These are phyloP conservation scores for Mola mola DNA, from an alignment of 2,113 vertebrate genomes.

Conservation along the genomic window DNA sequence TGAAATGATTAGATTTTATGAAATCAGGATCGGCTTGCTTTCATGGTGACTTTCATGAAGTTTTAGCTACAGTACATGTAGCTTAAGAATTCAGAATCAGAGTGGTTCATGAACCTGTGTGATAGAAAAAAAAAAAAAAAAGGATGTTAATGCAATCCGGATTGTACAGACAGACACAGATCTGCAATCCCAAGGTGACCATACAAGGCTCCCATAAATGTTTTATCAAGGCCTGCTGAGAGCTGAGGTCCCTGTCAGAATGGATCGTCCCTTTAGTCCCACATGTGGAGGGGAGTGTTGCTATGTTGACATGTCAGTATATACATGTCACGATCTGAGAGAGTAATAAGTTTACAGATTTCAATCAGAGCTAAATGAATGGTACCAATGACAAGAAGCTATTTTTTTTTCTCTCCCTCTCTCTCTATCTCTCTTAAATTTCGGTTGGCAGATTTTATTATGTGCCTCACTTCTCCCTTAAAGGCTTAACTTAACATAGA, in stretches of 20 bases:
- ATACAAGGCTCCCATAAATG: constrained; percentile 54
- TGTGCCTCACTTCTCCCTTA: constrained; percentile 43
- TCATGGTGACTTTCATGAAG: no score
- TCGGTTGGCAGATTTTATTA: constrained; percentile 47
- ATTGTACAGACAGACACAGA: constrained; percentile 19
- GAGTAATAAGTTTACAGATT: neutral
- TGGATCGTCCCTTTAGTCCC: constrained; percentile 29
- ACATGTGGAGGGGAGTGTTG: neutral
- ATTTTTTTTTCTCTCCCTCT: constrained; percentile 8
- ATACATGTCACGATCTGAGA: neutral
- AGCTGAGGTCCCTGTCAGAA: constrained; percentile 45
- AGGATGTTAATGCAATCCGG: constrained; percentile 51
- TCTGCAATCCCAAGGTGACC: constrained; percentile 63
- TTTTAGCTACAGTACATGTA: no score
- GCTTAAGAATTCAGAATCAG: no score
- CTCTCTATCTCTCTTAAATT: no score
- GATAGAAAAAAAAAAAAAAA: no score
- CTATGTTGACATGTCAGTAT: constrained; percentile 13
- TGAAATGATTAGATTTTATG: no score
- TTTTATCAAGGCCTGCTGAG: constrained; percentile 56
- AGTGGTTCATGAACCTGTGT: constrained; percentile 31
- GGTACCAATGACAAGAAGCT: constrained; percentile 6
- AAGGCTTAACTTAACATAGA: constrained; percentile 41
- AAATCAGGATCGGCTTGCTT: no score
- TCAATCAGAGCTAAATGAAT: constrained; percentile 9